Evolutionary conservation across 2,888 invertebrate genomes (phyloP), one percentile per base, ranked within the genome.

Genomic region (Dynastes hyllus): DNA sequence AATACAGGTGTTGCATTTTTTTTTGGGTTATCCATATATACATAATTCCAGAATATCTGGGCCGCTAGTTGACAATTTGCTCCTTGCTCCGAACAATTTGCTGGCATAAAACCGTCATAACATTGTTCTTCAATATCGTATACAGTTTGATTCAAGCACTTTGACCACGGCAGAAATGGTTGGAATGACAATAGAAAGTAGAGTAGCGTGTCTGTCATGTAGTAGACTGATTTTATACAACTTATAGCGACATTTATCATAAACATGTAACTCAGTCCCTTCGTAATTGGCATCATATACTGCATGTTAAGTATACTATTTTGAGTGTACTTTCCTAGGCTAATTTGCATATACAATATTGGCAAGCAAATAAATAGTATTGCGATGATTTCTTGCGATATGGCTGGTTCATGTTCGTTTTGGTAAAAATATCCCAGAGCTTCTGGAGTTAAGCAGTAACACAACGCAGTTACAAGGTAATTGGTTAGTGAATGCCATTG

Each of bases 291-390:
- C 32, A 79, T 76, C 76, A 79, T 79, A 45, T 76, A 79, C 65
- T 77, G 66, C 32, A 76, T 61, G 32, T 76, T 69, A 9, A 79
- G 53, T 5, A 79, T 53, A 16, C 77, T 71, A 32, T 76, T 76
- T 70, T 79, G 79, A 3, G 79, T 79, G 32, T 76, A 79, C 53
- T 76, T 76, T 6, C 79, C 79, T 27, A 79, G 40, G 61, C 51
- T 70, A 27, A 79, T 29, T 32, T 79, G 76, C 79, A 79, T 79
- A 53, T 76, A 79, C 51, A 76, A 71, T 27, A 76, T 50, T 2
- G 79, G 79, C 53, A 79, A 29, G 13, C 78, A 73, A 73, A 75
- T 63, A 40, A 78, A 78, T 6, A 77, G 8, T 32, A 69, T 16
- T n/a, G 45, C 45, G 16, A 50, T 29, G 27, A 77, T 37, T 6